phyloP scores from a whole-genome alignment of 2,888 invertebrate species.

The Mamestra brassicae region DNA sequence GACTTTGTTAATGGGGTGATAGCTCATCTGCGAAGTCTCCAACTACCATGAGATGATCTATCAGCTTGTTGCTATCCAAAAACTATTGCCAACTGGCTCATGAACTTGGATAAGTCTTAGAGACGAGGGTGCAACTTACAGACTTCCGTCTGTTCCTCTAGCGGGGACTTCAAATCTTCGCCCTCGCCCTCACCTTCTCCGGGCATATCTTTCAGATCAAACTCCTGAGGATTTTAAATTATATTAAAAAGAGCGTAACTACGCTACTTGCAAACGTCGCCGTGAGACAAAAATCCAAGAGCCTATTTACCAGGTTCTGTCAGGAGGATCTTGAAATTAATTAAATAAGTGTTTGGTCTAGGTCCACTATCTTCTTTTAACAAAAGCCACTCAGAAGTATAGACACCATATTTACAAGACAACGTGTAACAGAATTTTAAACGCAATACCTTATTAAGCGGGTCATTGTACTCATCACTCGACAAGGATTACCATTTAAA shows the following conservation, averaged over 20 bases:
- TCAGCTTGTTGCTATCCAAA: background rate
- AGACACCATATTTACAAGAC: too few relatives aligned
- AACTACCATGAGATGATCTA: background rate
- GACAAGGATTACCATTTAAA: too few relatives aligned
- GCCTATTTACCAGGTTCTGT: background rate
- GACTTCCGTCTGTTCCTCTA: constrained; percentile 76
- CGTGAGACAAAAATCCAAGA: background rate
- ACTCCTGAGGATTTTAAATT: constrained; percentile 74
- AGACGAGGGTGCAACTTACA: constrained; percentile 26
- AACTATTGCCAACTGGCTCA: background rate
- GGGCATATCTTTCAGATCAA: constrained; percentile 86
- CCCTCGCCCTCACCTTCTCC: constrained; percentile 83
- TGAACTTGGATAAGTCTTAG: background rate
- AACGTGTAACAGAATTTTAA: too few relatives aligned
- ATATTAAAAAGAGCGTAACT: background rate
- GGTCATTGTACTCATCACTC: too few relatives aligned
- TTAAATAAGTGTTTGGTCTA: background rate
- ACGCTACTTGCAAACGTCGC: too few relatives aligned
- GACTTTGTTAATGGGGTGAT: background rate
- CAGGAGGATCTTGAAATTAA: background rate
- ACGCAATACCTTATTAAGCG: too few relatives aligned
- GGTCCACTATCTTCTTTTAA: too few relatives aligned
- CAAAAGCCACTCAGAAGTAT: too few relatives aligned
- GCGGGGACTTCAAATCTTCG: constrained; percentile 69
- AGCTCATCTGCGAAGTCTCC: background rate